phyloP scores from a whole-genome alignment of 2,888 invertebrate genomes.

The Sympetrum striolatum region DNA sequence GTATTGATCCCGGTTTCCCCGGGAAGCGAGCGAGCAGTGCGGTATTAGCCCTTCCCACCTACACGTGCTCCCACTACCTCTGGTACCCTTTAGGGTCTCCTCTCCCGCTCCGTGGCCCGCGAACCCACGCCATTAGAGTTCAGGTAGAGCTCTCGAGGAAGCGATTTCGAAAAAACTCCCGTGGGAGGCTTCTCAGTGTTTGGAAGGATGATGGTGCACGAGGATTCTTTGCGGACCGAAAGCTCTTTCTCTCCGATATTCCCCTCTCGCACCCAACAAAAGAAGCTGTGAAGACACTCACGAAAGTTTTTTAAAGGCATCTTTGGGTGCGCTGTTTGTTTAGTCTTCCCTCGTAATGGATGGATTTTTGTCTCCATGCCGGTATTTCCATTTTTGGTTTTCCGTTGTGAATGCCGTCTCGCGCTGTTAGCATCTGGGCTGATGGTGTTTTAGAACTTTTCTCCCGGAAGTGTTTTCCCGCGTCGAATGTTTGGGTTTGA shows the following conservation, averaged over 20 bases:
- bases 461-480: too few relatives aligned
- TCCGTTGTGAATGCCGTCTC: too few relatives aligned
- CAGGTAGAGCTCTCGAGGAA: background rate
- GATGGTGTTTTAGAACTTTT: too few relatives aligned
- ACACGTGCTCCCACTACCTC: background rate
- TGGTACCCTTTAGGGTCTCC: background rate
- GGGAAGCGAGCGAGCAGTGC: conserved; percentile 38
- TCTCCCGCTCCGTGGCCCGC: background rate
- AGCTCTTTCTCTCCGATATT: background rate
- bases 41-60: conserved; percentile 22
- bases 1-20: conserved; percentile 41
- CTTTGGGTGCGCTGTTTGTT: background rate
- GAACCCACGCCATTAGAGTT: background rate
- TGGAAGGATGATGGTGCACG: background rate
- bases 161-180: background rate
- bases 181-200: background rate
- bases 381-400: background rate
- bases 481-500: too few relatives aligned
- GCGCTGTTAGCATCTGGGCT: too few relatives aligned
- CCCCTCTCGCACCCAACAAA: background rate
- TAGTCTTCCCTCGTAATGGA: background rate
- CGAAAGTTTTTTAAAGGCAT: background rate
- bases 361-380: background rate
- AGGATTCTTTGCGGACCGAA: background rate
- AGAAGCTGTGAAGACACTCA: background rate